A percentile compares a stretch with the other conserved stretches of the same genome.
phyloP scores from a whole-genome alignment of 2,888 invertebrate genomes.

The Keiferia lycopersicella region DNA sequence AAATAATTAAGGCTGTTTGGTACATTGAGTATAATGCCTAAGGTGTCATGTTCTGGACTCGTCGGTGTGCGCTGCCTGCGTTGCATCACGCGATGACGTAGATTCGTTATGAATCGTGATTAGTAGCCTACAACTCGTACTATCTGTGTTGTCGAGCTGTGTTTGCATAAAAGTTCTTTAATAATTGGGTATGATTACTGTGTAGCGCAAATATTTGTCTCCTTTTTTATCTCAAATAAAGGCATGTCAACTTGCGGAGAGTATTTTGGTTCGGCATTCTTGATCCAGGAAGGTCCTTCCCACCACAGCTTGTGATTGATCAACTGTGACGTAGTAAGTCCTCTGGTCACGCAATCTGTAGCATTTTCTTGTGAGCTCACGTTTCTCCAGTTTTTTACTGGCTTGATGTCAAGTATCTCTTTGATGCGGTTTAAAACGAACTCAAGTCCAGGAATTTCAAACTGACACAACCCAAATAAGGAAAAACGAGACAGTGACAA shows the following conservation, averaged over 20 bases:
- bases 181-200: neutral
- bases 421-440: too few species aligned
- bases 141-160: neutral
- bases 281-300: slow-evolving; percentile 23
- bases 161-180: neutral
- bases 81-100: neutral
- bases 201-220: neutral
- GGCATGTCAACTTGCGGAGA: neutral
- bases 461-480: neutral
- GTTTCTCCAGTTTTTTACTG: too few species aligned
- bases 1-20: neutral
- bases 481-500: neutral
- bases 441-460: neutral
- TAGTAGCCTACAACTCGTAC: neutral
- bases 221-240: neutral
- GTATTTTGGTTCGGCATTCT: neutral
- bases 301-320: slow-evolving; percentile 23
- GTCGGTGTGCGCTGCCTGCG: neutral
- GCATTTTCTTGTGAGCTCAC: too few species aligned
- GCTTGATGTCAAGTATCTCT: too few species aligned
- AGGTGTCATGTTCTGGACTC: neutral
- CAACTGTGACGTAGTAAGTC: slow-evolving; percentile 20
- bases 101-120: slow-evolving; percentile 1
- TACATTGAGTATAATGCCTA: neutral
- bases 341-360: slow-evolving; percentile 12